Base-by-base conservation (phyloP, 37 sponge, comb jelly and placozoan genomes). In the Diacarnus erythraeanus region DNA sequence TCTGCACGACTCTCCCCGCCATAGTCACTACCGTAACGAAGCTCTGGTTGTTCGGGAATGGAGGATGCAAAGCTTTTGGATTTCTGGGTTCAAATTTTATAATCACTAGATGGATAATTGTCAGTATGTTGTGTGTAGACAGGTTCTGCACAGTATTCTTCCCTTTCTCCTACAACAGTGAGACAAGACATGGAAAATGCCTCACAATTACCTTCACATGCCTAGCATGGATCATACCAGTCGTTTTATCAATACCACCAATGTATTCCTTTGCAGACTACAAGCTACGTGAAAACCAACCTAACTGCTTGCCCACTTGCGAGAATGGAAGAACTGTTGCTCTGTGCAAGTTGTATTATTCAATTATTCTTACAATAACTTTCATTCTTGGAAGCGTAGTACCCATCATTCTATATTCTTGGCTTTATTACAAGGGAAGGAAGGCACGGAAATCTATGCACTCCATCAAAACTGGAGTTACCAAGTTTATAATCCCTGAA, bases 91-190 rank as follows among this genome's bases (percentile, higher is more conserved):
- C 67, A 21, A 2, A 75, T 23, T 75, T 75, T n/a, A 23, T 83
- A 26, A 58, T 64, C 27, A 69, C 69, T 33, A 54, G 73, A 22
- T 83, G 84, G 84, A 20, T 83, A 4, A 10, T 66, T 5, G 64
- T 83, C 69, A 69, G 61, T 22, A 47, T 83, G 22, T 31, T 83
- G 30, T 65, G 54, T 18, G n/a, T 83, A 1, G 84, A 83, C 67
- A 27, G 77, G 29, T 75, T 83, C 76, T 64, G 57, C 40, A 65
- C 47, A 5, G 75, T 83, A 12, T 66, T 61, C 2, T 83, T 75
- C 38, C 76, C 84, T 0, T 67, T 83, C 58, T 44, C 65, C 69
- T 83, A 83, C 58, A 29, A 41, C 4, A 75, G 34, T 27, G n/a
- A n/a, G n/a, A n/a, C n/a, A n/a, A 6, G 51, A 15, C 68, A 66